Evolutionary conservation across 1,140 invertebrate genomes (phyloP).

Genomic region (Phymastichus coffea): DNA sequence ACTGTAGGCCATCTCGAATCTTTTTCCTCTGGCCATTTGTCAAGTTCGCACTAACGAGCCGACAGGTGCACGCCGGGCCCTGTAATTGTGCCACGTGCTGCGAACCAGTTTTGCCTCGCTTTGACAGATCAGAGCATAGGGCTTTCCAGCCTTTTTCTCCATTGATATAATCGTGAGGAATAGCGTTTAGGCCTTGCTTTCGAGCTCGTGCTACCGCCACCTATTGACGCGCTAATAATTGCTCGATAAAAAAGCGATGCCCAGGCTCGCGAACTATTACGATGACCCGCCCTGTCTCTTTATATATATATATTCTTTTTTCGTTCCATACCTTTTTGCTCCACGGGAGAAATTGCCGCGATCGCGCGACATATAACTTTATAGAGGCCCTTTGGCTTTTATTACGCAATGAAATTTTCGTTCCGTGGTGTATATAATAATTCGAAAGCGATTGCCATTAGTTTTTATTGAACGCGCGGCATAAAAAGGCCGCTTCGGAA

Average conservation of each 20-base stretch:
- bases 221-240: neutral
- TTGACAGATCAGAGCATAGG: neutral
- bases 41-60: slow-evolving; percentile 20
- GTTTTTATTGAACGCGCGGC: too few relatives aligned
- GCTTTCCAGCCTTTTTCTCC: too few relatives aligned
- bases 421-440: neutral
- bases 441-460: neutral
- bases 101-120: neutral
- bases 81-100: neutral
- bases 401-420: slow-evolving; percentile 3
- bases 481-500: too few relatives aligned
- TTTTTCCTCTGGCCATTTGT: slow-evolving; percentile 3
- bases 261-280: neutral
- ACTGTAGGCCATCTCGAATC: too few relatives aligned
- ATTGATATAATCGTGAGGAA: too few relatives aligned
- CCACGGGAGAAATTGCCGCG: neutral
- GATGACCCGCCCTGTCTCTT: neutral
- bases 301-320: neutral
- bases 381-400: slow-evolving; percentile 6
- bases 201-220: too few relatives aligned
- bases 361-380: neutral
- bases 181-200: too few relatives aligned
- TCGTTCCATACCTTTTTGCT: too few relatives aligned
- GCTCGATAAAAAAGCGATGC: slow-evolving; percentile 20
- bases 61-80: neutral